A percentile compares a stretch with the other conserved stretches of the same genome.
Evolutionary conservation across 2,113 vertebrate genomes (phyloP).

Genomic region (Urocynchramus pylzowi): DNA sequence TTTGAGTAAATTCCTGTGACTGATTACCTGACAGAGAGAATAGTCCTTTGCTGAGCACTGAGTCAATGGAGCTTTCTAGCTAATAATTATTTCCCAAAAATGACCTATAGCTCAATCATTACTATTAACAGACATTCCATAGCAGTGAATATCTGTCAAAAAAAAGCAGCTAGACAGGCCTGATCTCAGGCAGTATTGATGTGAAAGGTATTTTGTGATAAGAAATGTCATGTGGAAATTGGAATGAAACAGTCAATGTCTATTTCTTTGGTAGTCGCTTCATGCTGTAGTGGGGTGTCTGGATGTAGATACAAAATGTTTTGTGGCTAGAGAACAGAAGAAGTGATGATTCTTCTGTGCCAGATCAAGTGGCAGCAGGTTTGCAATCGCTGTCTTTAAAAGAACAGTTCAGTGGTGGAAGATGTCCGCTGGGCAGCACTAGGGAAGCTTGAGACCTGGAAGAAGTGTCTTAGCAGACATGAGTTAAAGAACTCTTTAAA

Average conservation of each 20-base stretch:
- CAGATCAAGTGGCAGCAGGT: background rate
- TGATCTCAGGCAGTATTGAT: background rate
- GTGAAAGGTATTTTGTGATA: background rate
- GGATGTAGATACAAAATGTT: background rate
- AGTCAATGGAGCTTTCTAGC: background rate
- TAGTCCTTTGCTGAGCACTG: background rate
- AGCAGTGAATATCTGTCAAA: background rate
- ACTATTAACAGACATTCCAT: background rate
- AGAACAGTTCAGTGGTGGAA: background rate
- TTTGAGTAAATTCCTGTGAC: background rate
- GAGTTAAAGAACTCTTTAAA: background rate
- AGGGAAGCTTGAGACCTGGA: background rate
- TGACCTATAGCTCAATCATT: background rate
- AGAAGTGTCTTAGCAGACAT: background rate
- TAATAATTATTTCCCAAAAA: background rate
- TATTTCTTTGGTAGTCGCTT: background rate
- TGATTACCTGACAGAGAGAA: background rate
- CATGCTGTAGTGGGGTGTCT: background rate
- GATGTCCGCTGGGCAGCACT: background rate
- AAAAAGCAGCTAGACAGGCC: background rate
- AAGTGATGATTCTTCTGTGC: background rate
- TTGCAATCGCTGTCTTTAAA: background rate
- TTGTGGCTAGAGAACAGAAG: background rate
- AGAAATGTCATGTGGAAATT: background rate
- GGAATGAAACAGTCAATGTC: background rate